phyloP scores from a whole-genome alignment of 2,888 invertebrate genomes.

The Lissocephala sabroskyi region DNA sequence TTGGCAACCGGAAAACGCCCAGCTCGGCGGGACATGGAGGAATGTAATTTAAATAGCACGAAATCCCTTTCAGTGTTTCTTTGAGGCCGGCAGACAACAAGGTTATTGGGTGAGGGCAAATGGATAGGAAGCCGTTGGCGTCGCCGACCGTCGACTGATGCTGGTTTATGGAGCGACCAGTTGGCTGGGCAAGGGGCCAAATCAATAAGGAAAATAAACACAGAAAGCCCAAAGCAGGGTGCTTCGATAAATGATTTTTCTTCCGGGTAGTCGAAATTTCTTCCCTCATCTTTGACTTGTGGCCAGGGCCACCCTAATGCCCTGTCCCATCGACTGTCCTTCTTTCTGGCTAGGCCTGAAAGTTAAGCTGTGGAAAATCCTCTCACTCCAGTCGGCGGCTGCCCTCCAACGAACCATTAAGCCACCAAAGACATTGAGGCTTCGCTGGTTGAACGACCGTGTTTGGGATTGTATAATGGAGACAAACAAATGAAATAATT shows the following conservation, averaged over 20 bases:
- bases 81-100: slow-evolving; percentile 3
- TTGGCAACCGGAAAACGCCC: neutral
- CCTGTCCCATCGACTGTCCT: too few relatives aligned
- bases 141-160: too few relatives aligned
- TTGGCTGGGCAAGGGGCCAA: slow-evolving; percentile 24
- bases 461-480: too few relatives aligned
- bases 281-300: too few relatives aligned
- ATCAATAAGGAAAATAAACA: slow-evolving; percentile 21
- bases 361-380: slow-evolving; percentile 65
- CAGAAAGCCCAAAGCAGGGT: slow-evolving; percentile 18
- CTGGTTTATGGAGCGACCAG: too few relatives aligned
- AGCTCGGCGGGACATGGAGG: slow-evolving; percentile 10
- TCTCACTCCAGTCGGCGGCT: slow-evolving; percentile 22
- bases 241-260: too few relatives aligned
- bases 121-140: slow-evolving; percentile 64
- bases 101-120: slow-evolving; percentile 32
- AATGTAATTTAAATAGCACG: slow-evolving; percentile 37
- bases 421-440: slow-evolving; percentile 49
- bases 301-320: too few relatives aligned
- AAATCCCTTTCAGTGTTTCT: slow-evolving; percentile 48
- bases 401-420: slow-evolving; percentile 41
- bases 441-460: too few relatives aligned
- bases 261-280: too few relatives aligned
- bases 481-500: slow-evolving; percentile 68
- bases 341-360: slow-evolving; percentile 60